A percentile compares a stretch with the other conserved stretches of the same genome.
Conservation (phyloP, 2,888 invertebrate genomes). For the Pristionchus entomophagus region DNA sequence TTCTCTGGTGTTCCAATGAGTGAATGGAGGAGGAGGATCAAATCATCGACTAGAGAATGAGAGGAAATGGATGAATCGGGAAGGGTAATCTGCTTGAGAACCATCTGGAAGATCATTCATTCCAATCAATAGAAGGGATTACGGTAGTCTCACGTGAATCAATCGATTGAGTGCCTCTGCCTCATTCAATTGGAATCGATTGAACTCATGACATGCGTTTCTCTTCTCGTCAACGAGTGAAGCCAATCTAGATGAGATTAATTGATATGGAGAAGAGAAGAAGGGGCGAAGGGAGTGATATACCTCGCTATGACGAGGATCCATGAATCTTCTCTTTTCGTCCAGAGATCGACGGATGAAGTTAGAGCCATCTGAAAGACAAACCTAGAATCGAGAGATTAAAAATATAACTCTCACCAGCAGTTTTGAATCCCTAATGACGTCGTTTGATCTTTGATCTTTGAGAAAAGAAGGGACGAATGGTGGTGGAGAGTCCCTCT, state of each 20-base stretch:
- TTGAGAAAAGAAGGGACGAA: constrained; percentile 41
- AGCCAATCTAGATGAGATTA: constrained; percentile 22
- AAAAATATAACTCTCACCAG: constrained; percentile 3
- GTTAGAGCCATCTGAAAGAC: neutral
- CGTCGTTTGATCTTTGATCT: constrained; percentile 17
- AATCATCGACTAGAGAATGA: constrained; percentile 17
- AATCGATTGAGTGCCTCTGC: constrained; percentile 24
- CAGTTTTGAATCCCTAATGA: constrained; percentile 27
- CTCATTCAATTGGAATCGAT: constrained; percentile 44
- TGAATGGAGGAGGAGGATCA: neutral
- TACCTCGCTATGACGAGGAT: neutral
- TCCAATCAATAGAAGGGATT: too few relatives aligned
- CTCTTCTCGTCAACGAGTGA: constrained; percentile 41
- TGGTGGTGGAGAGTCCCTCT: neutral
- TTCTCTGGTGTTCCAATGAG: constrained; percentile 44
- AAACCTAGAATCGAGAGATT: neutral
- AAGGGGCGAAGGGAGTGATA: too few relatives aligned
- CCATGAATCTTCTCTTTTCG: constrained; percentile 33
- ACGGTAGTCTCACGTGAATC: constrained; percentile 19
- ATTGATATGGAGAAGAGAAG: neutral
- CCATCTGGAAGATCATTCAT: neutral
- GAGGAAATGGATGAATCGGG: constrained; percentile 23
- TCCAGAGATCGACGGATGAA: constrained; percentile 15
- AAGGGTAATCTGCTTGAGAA: constrained; percentile 36
- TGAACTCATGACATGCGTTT: constrained; percentile 18